Base-by-base conservation (phyloP, 2,797 vertebrate species). In the Cygnus olor region DNA sequence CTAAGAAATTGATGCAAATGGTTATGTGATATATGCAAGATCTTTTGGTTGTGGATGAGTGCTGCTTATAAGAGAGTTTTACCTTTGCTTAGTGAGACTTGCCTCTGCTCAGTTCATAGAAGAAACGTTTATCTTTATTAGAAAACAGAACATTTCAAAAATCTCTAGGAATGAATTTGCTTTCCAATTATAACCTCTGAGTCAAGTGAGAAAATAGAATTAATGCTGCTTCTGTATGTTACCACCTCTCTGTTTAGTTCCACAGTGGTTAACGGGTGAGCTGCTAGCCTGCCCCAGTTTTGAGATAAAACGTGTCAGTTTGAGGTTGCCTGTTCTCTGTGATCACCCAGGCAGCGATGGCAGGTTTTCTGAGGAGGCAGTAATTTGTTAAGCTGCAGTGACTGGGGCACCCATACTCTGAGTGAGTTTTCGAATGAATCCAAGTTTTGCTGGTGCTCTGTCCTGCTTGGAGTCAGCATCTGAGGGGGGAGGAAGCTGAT, bases 401-500 rank as follows among this genome's bases (percentile, higher is more conserved):
- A 13, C 30, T 28, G 20, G 20, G 47, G 15, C 47, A 65, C 40
- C 2, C 17, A 6, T 30, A 18, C 15, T 42, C 63, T 27, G 36
- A 63, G 60, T 53, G 34, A 21, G 27, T 30, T 53, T 36, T 30
- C 5, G 0, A 20, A 25, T 71, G 64, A 38, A 40, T 17, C 17
- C 0, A 3, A 10, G 17, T 34, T 60, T 8, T 1, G 2, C 20
- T 36, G 40, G 14, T 44, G 70, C 54, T 40, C 27, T 8, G 0
- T 64, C 36, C 36, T 0, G 2, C 40, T 34, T 27, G 9, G 27
- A 54, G 40, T 8, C 7, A 3, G 19, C 2, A 0, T n/a, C 9
- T 2, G 13, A 34, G 15, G 15, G 36, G 21, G 25, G 44, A 51
- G 44, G 25, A 9, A n/a, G 65, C 6, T 19, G 9, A 9, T 5